phyloP scores from a whole-genome alignment of 2,113 vertebrate species.

The Menidia beryllina region DNA sequence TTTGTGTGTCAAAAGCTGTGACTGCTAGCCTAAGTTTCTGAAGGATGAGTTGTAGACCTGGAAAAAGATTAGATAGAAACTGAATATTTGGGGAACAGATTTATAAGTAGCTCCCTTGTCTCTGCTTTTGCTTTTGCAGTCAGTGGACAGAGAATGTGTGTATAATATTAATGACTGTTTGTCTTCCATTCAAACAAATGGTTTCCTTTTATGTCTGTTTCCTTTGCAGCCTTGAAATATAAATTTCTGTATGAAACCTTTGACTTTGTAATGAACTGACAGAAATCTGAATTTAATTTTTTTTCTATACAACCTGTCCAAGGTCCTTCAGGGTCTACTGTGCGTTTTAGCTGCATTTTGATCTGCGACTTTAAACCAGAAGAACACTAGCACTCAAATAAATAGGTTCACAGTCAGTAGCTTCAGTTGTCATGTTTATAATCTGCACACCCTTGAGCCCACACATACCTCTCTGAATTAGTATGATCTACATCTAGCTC shows the following conservation, averaged over 20 bases:
- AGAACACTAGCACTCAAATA: conserved; percentile 19
- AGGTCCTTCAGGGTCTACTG: too few species aligned
- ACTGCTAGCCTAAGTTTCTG: conserved; percentile 48
- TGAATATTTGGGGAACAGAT: conserved; percentile 34
- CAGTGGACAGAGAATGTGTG: not conserved
- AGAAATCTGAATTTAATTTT: too few species aligned
- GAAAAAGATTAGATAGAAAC: conserved; percentile 30
- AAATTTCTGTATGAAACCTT: conserved; percentile 16
- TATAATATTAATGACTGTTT: conserved; percentile 8
- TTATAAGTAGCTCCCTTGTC: conserved; percentile 11
- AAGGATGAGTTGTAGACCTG: conserved; percentile 21
- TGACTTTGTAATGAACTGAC: conserved; percentile 17
- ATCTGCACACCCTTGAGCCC: conserved; percentile 14
- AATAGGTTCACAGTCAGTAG: conserved; percentile 13
- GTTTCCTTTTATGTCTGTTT: conserved; percentile 29
- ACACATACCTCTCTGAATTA: conserved; percentile 23
- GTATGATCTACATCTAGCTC: conserved; percentile 25
- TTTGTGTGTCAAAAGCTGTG: conserved; percentile 16
- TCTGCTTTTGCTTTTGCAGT: conserved; percentile 12
- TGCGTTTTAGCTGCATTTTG: conserved; percentile 46
- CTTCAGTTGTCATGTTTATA: conserved; percentile 39
- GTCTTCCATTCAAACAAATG: conserved; percentile 4
- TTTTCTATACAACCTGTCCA: too few species aligned
- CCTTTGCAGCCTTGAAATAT: conserved; percentile 13
- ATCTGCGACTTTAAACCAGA: conserved; percentile 31